Evolutionary conservation across 2,797 vertebrate genomes (phyloP), one percentile per base, ranked within the genome.

Genomic region (Siniperca obscura): DNA sequence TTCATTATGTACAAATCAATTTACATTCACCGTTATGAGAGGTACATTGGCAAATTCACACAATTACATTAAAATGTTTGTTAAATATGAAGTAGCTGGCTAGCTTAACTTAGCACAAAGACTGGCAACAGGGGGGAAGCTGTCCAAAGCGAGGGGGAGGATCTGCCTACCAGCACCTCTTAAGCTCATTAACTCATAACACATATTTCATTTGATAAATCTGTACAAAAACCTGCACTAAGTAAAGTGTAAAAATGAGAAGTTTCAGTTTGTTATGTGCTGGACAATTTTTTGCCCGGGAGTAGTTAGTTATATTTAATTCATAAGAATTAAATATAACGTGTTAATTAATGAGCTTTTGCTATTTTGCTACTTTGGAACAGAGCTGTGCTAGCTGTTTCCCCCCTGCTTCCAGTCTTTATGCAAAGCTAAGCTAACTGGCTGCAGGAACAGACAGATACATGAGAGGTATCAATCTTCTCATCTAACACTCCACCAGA

Each of bases 11-110:
- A 80, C 50, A 86, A 48, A 84, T 78, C 10, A 80, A 85, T 86
- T 70, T 86, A 92, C 90, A 93, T 92, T 93, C 87, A 87, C 78
- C 30, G 73, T 88, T 46, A 86, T 82, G 36, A 91, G 90, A 91
- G 87, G 70, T 91, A 91, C 83, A 75, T 61, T 56, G 68, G 61
- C 76, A 82, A 71, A 76, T 82, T 92, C 78, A 86, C 82, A 85
- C 38, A 76, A 46, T 70, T 42, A 81, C 83, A 84, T 72, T 42
- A 53, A 83, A 77, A n/a, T 12, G 7, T 22, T n/a, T 3, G 25
- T 22, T 38, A 7, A 30, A 30, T 30, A 44, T 66, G 4, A 46
- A 22, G 21, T 7, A 12, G 19, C 7, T 22, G 16, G 64, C 40
- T 67, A 68, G 62, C 48, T 27, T 60, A 55, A 61, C 36, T 2